Base-by-base conservation (phyloP, 2,888 invertebrate species). In the Pemphredon lugubris region DNA sequence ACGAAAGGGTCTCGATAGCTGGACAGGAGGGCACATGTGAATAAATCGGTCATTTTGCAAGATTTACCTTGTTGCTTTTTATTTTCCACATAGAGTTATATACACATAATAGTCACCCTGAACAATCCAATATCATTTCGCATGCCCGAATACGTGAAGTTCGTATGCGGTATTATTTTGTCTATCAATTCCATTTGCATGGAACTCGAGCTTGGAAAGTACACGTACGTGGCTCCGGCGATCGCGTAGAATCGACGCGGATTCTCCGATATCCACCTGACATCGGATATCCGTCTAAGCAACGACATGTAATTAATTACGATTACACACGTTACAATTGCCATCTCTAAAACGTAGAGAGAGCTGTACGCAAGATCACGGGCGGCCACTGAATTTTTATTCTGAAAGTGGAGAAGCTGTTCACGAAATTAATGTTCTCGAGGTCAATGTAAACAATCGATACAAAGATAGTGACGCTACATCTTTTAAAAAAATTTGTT, bases 91-190 rank as follows among this genome's bases (percentile, higher is more conserved):
- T 69, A 75, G 59, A 79, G 59, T 60, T 79, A 73, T 75, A 61
- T 72, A 74, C 65, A 76, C 68, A 71, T 61, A 68, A 74, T 59
- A 71, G 55, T 81, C 77, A 87, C 87, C 83, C 82, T 83, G 77
- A 81, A 81, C 40, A 87, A 74, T 71, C 85, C 87, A 74, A 87
- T 86, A 69, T 88, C 87, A 70, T 86, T 63, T 66, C 66, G 73
- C 86, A 87, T 83, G 45, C 69, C 75, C 20, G 40, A 37, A 59
- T 73, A 79, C 40, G 59, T 75, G 71, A 83, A 88, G 30, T 58
- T 59, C 16, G 68, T 73, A 76, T 87, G 87, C 53, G 87, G 86
- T 3, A 86, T 42, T 23, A 83, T 61, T 63, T 57, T 74, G 54
- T 86, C 83, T 44, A 84, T 48, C 39, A 83, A 66, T 65, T 74